These are phyloP conservation scores for Thalassophryne amazonica DNA, from an alignment of 2,797 vertebrate species.

Conservation along the genomic window DNA sequence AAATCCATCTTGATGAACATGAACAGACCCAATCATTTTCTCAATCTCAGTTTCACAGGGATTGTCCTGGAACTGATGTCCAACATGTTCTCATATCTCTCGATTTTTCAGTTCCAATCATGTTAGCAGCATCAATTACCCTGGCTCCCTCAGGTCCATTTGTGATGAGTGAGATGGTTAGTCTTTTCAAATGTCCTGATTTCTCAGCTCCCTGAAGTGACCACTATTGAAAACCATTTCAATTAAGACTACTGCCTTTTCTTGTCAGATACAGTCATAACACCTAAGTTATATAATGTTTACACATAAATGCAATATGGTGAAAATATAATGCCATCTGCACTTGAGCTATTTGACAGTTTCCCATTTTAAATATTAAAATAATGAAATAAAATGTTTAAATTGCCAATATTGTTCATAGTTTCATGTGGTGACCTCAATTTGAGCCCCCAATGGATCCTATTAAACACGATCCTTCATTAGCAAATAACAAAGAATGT, in stretches of 20 bases:
- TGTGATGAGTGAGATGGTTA: conserved; percentile 45
- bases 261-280: too few relatives aligned
- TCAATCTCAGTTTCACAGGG: too few relatives aligned
- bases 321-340: too few relatives aligned
- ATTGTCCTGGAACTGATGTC: too few relatives aligned
- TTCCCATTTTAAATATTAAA: not conserved
- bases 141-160: conserved; percentile 22
- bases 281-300: too few relatives aligned
- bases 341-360: not conserved
- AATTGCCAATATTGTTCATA: not conserved
- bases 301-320: too few relatives aligned
- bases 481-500: conserved; percentile 29
- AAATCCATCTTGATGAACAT: too few relatives aligned
- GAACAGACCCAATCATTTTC: too few relatives aligned
- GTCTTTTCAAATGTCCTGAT: conserved; percentile 20
- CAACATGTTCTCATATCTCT: too few relatives aligned
- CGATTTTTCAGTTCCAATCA: too few relatives aligned
- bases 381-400: conserved; percentile 5
- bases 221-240: conserved; percentile 30
- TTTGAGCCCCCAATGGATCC: conserved; percentile 7
- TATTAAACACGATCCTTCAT: conserved; percentile 26
- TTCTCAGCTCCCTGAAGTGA: conserved; percentile 34
- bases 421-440: not conserved
- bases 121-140: too few relatives aligned
- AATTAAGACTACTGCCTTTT: conserved; percentile 11